phyloP scores from a whole-genome alignment of 2,888 invertebrate species.

The Lasioglossum figueresi region DNA sequence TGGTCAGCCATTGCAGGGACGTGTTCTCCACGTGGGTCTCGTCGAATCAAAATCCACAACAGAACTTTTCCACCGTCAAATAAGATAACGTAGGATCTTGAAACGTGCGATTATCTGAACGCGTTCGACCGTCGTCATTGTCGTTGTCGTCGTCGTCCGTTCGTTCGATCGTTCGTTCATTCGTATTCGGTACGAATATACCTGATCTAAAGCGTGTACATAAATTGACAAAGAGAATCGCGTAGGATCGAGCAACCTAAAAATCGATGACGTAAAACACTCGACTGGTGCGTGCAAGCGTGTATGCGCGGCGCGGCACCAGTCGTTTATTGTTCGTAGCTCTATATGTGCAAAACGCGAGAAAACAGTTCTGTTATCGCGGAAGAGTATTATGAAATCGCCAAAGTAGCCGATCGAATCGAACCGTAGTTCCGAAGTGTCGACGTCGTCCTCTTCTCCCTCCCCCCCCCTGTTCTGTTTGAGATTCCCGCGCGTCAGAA shows the following conservation, averaged over 20 bases:
- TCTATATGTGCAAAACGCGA: slow-evolving; percentile 13
- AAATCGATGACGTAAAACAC: slow-evolving; percentile 6
- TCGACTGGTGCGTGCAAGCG: background rate
- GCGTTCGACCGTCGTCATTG: slow-evolving; percentile 58
- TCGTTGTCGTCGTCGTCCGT: background rate
- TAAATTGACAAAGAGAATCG: slow-evolving; percentile 51
- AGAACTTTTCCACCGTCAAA: slow-evolving; percentile 92
- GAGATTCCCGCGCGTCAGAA: slow-evolving; percentile 8
- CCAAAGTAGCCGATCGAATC: slow-evolving; percentile 50
- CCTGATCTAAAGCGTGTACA: slow-evolving; percentile 60
- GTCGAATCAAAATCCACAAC: slow-evolving; percentile 91
- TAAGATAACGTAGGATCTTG: slow-evolving; percentile 83
- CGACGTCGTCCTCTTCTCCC: slow-evolving; percentile 27
- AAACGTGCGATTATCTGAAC: slow-evolving; percentile 58
- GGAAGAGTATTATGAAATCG: slow-evolving; percentile 54
- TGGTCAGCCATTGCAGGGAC: slow-evolving; percentile 97
- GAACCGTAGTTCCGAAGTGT: slow-evolving; percentile 31
- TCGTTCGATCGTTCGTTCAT: slow-evolving; percentile 16
- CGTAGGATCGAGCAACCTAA: slow-evolving; percentile 27
- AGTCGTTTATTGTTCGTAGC: slow-evolving; percentile 20
- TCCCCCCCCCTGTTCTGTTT: background rate
- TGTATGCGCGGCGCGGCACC: background rate
- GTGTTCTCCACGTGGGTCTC: slow-evolving; percentile 96
- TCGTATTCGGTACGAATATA: slow-evolving; percentile 18
- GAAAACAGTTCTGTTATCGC: slow-evolving; percentile 18